Percentiles rank a stretch among this genome's conserved stretches.
Conservation (phyloP, 2,888 invertebrate species). For the Lucinisca nassula region DNA sequence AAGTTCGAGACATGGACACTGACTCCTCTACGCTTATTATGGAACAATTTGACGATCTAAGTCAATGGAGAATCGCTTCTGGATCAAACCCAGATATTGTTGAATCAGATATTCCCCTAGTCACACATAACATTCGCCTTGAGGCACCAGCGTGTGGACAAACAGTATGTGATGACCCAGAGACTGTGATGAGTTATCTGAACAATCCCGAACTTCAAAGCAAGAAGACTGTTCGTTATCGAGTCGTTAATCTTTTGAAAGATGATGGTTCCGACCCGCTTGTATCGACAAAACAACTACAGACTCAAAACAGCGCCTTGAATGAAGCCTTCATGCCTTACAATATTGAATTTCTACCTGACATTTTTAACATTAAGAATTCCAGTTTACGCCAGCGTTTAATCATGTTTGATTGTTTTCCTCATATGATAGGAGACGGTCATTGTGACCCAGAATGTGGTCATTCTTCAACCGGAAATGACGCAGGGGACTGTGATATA, state of each 20-base stretch:
- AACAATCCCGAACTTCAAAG: constrained; percentile 67
- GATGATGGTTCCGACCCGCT: constrained; percentile 81
- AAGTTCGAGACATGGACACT: not conserved
- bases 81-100: constrained; percentile 56
- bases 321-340: constrained; percentile 80
- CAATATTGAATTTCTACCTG: constrained; percentile 81
- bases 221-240: constrained; percentile 78
- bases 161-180: constrained; percentile 85
- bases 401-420: constrained; percentile 82
- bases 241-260: constrained; percentile 81
- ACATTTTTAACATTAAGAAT: constrained; percentile 70
- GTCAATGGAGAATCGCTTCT: constrained; percentile 66
- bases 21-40: constrained; percentile 44
- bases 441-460: constrained; percentile 82
- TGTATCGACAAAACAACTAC: constrained; percentile 78
- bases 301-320: constrained; percentile 78
- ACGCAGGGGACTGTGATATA: constrained; percentile 86
- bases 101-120: constrained; percentile 63
- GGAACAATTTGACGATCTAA: constrained; percentile 72
- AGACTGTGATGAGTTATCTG: constrained; percentile 77
- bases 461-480: constrained; percentile 82
- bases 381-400: constrained; percentile 74
- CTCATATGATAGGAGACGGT: constrained; percentile 81
- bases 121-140: constrained; percentile 68
- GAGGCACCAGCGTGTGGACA: constrained; percentile 83